Conservation (phyloP, 2,797 vertebrate species). For the Botia kubotai region DNA sequence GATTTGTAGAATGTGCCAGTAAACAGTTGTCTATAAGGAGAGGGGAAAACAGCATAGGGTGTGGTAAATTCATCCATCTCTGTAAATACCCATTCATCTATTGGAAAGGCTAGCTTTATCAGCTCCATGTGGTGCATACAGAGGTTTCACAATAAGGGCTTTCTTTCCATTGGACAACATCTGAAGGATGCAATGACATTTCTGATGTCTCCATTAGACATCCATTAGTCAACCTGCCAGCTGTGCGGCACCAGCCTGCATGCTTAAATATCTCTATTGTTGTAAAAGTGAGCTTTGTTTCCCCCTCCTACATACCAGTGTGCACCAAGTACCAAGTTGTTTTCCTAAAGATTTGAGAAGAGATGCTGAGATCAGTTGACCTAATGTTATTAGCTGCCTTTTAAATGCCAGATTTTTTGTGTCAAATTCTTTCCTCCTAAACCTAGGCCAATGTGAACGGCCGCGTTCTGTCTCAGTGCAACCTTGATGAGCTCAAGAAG, state of each 20-base stretch:
- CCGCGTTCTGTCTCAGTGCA: conserved; percentile 93
- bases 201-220: conserved; percentile 47
- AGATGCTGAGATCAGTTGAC: background rate
- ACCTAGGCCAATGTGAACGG: conserved; percentile 95
- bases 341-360: conserved; percentile 7
- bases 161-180: conserved; percentile 50
- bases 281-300: conserved; percentile 28
- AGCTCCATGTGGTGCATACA: conserved; percentile 21
- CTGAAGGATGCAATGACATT: conserved; percentile 49
- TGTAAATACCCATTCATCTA: conserved; percentile 32
- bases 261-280: conserved; percentile 54
- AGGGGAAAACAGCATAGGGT: background rate
- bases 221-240: conserved; percentile 55
- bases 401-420: background rate
- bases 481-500: conserved; percentile 94
- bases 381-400: background rate
- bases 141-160: conserved; percentile 42
- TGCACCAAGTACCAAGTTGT: conserved; percentile 38
- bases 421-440: background rate
- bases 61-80: background rate
- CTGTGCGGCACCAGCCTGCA: conserved; percentile 39
- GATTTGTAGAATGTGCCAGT: background rate
- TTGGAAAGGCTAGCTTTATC: conserved; percentile 35
- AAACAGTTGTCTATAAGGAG: background rate
- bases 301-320: conserved; percentile 15